phyloP scores from a whole-genome alignment of 2,113 vertebrate genomes.

The Fulmarus glacialis region DNA sequence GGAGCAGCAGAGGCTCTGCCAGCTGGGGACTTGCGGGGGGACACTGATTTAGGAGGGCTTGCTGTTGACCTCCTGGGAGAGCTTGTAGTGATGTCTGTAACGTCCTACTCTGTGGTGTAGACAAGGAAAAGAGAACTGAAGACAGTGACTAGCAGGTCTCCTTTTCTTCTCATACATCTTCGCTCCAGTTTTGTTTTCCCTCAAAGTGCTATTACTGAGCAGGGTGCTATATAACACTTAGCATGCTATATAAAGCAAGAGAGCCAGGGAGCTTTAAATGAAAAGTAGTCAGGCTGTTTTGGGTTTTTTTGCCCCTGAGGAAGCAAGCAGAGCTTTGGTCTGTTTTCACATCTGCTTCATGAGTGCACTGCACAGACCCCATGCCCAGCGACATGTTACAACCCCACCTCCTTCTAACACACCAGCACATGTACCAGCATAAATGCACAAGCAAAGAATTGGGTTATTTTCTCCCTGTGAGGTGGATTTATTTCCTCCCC shows the following conservation, averaged over 20 bases:
- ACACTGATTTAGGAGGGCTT: neutral
- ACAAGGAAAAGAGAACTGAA: neutral
- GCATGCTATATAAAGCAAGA: neutral
- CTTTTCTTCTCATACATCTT: neutral
- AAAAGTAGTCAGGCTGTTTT: neutral
- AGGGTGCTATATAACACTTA: neutral
- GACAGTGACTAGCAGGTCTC: neutral
- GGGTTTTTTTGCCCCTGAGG: fast-evolving
- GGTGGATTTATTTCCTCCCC: slow-evolving; percentile 5
- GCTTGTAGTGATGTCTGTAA: neutral
- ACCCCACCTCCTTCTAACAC: neutral
- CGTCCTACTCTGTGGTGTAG: neutral
- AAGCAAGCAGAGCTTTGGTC: neutral
- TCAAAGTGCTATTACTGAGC: neutral
- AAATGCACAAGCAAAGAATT: slow-evolving; percentile 56
- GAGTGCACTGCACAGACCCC: neutral
- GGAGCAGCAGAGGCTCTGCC: neutral
- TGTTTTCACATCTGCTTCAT: slow-evolving; percentile 6
- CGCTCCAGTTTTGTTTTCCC: slow-evolving; percentile 2
- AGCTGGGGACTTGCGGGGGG: neutral
- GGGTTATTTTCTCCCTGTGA: slow-evolving; percentile 17
- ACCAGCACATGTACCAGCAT: slow-evolving; percentile 6
- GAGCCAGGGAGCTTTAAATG: neutral
- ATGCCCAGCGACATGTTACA: neutral
- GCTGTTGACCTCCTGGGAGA: neutral